phyloP scores from a whole-genome alignment of 2,113 vertebrate species.

The Mustela nigripes region DNA sequence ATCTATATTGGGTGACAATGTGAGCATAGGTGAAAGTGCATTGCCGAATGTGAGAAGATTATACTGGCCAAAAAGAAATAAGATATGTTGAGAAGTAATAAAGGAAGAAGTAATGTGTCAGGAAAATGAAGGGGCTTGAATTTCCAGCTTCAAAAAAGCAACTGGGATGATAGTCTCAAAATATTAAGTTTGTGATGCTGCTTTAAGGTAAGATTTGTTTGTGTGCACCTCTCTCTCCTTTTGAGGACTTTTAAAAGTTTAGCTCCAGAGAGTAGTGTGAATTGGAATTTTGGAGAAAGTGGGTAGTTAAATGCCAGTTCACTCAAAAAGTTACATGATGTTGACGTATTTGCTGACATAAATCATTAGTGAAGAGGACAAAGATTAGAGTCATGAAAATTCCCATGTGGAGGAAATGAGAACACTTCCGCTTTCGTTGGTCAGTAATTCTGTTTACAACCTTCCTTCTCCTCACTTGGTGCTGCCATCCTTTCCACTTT shows the following conservation, averaged over 20 bases:
- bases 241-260: neutral
- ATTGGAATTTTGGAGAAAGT: conserved; percentile 29
- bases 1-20: neutral
- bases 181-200: conserved; percentile 15
- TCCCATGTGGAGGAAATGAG: neutral
- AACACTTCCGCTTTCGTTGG: neutral
- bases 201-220: neutral
- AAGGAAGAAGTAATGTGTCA: neutral
- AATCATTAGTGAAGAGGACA: neutral
- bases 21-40: neutral
- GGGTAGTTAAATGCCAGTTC: neutral
- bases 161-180: neutral
- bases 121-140: neutral
- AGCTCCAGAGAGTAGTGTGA: neutral
- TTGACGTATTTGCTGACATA: conserved; percentile 3
- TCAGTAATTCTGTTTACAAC: neutral
- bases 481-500: neutral
- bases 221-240: neutral
- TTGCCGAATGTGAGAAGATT: neutral
- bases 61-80: neutral
- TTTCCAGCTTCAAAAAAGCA: neutral
- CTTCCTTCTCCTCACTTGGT: neutral
- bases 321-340: neutral
- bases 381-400: neutral
- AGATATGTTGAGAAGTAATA: neutral